Evolutionary conservation across 2,797 vertebrate genomes (phyloP).

Genomic region (Monodelphis domestica): DNA sequence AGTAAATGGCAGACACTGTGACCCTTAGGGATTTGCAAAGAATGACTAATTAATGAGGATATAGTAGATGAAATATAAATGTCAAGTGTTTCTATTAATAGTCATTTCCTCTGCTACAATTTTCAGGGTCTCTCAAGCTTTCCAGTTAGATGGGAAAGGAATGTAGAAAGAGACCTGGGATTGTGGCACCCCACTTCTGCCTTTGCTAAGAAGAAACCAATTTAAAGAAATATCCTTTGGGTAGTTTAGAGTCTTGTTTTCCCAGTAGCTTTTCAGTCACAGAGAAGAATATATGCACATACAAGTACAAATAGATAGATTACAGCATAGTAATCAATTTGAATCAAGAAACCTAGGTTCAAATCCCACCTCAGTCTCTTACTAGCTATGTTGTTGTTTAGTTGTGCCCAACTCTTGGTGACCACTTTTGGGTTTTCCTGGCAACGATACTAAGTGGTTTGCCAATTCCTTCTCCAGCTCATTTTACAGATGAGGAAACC

Average conservation of each 20-base stretch:
- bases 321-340: slow-evolving; percentile 6
- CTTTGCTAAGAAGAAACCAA: background rate
- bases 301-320: slow-evolving; percentile 24
- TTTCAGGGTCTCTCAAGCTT: slow-evolving; percentile 56
- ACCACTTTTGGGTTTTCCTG: too few species aligned
- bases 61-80: slow-evolving; percentile 70
- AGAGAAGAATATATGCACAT: slow-evolving; percentile 22
- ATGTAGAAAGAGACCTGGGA: slow-evolving; percentile 28
- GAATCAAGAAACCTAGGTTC: background rate
- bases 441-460: too few species aligned
- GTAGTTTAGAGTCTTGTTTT: slow-evolving; percentile 13
- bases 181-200: background rate
- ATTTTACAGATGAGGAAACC: too few species aligned
- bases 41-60: slow-evolving; percentile 62
- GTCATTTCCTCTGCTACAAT: slow-evolving; percentile 60
- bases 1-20: slow-evolving; percentile 52
- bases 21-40: slow-evolving; percentile 46
- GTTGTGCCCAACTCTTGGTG: too few species aligned
- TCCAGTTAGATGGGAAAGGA: slow-evolving; percentile 39
- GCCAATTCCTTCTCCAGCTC: too few species aligned
- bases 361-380: background rate
- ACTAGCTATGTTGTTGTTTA: too few species aligned
- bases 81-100: slow-evolving; percentile 74
- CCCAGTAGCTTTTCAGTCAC: slow-evolving; percentile 38
- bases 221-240: slow-evolving; percentile 41